Evolutionary conservation across 2,888 invertebrate genomes (phyloP).

Genomic region (Heliconius erato): DNA sequence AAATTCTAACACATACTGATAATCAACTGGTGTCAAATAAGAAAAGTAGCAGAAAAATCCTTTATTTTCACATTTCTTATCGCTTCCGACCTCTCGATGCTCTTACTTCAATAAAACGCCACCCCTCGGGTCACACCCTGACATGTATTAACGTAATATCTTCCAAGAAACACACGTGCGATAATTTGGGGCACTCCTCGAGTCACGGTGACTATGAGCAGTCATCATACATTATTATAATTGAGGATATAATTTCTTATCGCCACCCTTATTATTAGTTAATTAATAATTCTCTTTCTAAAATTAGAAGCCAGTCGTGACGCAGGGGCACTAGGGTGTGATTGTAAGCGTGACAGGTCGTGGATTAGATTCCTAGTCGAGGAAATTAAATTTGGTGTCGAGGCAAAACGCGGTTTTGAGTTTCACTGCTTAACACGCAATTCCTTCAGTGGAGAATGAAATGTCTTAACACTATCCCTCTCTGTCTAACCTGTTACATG

Average conservation of each 20-base stretch:
- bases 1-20: background rate
- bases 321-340: too few species aligned
- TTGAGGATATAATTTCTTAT: slow-evolving; percentile 8
- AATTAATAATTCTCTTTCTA: slow-evolving; percentile 8
- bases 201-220: slow-evolving; percentile 12
- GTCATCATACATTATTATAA: slow-evolving; percentile 17
- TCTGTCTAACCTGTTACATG: too few species aligned
- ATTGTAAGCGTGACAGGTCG: too few species aligned
- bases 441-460: too few species aligned
- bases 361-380: too few species aligned
- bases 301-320: background rate
- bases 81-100: slow-evolving; percentile 64
- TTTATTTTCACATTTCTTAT: slow-evolving; percentile 60
- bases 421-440: too few species aligned
- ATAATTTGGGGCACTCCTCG: slow-evolving; percentile 28
- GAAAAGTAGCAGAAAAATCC: slow-evolving; percentile 22
- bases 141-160: slow-evolving; percentile 51
- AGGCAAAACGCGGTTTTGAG: too few species aligned
- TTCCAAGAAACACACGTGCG: slow-evolving; percentile 48
- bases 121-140: slow-evolving; percentile 57
- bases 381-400: too few species aligned
- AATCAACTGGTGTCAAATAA: slow-evolving; percentile 29
- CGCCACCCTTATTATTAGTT: background rate
- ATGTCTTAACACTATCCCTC: too few species aligned
- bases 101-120: slow-evolving; percentile 79